A percentile compares a stretch with the other conserved stretches of the same genome.
Conservation (phyloP, 1,140 invertebrate genomes). For the Papilio aristodemus region DNA sequence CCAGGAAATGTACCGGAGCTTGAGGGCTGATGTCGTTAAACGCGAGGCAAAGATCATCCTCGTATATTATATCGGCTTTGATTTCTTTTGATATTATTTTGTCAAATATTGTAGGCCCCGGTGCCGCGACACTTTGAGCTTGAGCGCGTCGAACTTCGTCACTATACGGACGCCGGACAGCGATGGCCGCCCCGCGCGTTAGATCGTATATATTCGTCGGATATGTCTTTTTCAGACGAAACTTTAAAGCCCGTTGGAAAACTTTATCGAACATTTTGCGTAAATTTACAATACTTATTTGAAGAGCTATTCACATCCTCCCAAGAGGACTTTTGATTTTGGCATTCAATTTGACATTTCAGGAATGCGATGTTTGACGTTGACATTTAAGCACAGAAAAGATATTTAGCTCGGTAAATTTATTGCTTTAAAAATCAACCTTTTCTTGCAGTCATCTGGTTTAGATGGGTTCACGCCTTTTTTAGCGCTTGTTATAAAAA, state of each 20-base stretch:
- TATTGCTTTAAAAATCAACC: no score
- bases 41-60: slow-evolving; percentile 89
- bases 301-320: slow-evolving; percentile 37
- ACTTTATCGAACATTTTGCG: slow-evolving; percentile 75
- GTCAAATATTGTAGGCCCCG: slow-evolving; percentile 86
- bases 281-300: slow-evolving; percentile 34
- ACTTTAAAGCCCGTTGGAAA: slow-evolving; percentile 69
- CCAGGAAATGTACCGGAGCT: slow-evolving; percentile 91
- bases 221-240: slow-evolving; percentile 68
- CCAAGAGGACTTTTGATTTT: slow-evolving; percentile 20
- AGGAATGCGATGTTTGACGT: slow-evolving; percentile 12
- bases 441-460: no score
- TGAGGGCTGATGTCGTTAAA: slow-evolving; percentile 90
- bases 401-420: no score
- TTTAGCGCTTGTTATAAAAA: no score
- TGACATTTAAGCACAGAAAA: background rate
- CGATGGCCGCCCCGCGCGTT: slow-evolving; percentile 62
- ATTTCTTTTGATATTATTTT: slow-evolving; percentile 90
- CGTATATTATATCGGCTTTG: slow-evolving; percentile 89
- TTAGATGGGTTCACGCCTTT: no score
- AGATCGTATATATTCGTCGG: slow-evolving; percentile 75
- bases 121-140: slow-evolving; percentile 51
- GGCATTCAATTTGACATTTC: slow-evolving; percentile 29
- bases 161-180: slow-evolving; percentile 64
- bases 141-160: slow-evolving; percentile 72